Base-by-base conservation (phyloP, 2,797 vertebrate species). In the Avahi laniger region DNA sequence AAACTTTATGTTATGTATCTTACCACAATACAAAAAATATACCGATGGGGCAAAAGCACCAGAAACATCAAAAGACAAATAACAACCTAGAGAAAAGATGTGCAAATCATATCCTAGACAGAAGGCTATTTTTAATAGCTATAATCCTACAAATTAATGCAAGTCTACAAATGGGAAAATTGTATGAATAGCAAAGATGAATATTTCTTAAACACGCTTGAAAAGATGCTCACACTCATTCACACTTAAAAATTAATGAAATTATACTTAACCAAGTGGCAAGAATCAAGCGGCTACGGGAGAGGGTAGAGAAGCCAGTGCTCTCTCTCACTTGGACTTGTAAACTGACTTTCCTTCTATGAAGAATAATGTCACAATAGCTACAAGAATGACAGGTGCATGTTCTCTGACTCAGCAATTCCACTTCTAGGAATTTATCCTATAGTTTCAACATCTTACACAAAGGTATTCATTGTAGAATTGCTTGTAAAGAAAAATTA, bases 21-120 rank as follows among this genome's bases (percentile, higher is more conserved):
- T 59, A 65, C n/a, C 17, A 52, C 24, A 78, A 89, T 24, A 57
- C 22, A 65, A 41, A 92, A 80, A 50, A 50, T 11, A 30, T 14
- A 65, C 7, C n/a, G 9, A 24, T 13, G n/a, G 14, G 9, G 17
- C 1, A 17, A 24, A 15, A 17, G 38, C 15, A 76, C 2, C 28
- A 93, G 50, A 97, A 95, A 83, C 54, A 59, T 75, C 63, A 89
- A 84, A 92, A 75, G 57, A 65, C 76, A 96, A 94, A 93, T 35
- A 20, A 65, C 18, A 90, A 61, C 28, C 61, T 48, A 38, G 13
- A 78, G 72, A 91, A 92, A 94, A 88, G 46, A 86, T 9, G 5
- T 28, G 11, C 18, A 76, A 70, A 65, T 52, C 79, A 65, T 30
- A 43, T 43, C 85, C 33, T 0, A 17, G 7, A 76, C 46, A 81